Evolutionary conservation across 2,888 invertebrate species (phyloP), one percentile per base, ranked within the genome.

Genomic region (Phrixothrix hirtus): DNA sequence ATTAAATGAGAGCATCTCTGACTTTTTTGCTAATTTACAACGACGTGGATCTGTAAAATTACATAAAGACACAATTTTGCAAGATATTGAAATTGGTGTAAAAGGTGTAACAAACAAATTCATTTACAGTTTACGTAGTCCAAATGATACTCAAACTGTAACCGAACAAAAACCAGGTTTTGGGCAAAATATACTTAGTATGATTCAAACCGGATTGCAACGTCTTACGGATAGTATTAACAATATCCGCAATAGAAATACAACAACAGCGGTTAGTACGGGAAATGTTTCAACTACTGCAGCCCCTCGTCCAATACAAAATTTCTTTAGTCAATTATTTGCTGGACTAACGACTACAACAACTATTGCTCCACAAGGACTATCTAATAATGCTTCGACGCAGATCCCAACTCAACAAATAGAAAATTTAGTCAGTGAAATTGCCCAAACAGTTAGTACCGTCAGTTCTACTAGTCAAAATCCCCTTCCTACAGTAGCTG

Each of bases 401-500:
- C 4, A 3, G 7, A 21, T 3, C 7, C 3, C 21, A 7, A 7
- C 7, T 7, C 4, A 21, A 21, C 4, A 3, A 7, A 21, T 21
- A 3, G 21, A 5, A 7, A 21, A 7, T 21, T 3, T 7, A 3
- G 21, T 21, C 3, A 21, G 21, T 21, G 21, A 21, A 7, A 7
- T 21, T 7, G 32, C 21, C 1, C 31, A 31, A 34, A 13, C 42
- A 48, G 25, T 41, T 32, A 10, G 7, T 10, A 53, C 39, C 13
- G 45, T 57, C 6, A 61, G 59, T 43, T 59, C 62, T 9, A 59
- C 61, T 38, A 48, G 50, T 34, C 60, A 49, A 21, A 34, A 16
- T 9, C 43, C 58, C 14, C 47, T 41, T 2, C 15, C 43, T 16
- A 34, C 52, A n/a, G 53, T 52, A 9, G 42, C 38, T 16, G 21